phyloP scores from a whole-genome alignment of 2,888 invertebrate genomes.

The Exephanes ischioxanthus region DNA sequence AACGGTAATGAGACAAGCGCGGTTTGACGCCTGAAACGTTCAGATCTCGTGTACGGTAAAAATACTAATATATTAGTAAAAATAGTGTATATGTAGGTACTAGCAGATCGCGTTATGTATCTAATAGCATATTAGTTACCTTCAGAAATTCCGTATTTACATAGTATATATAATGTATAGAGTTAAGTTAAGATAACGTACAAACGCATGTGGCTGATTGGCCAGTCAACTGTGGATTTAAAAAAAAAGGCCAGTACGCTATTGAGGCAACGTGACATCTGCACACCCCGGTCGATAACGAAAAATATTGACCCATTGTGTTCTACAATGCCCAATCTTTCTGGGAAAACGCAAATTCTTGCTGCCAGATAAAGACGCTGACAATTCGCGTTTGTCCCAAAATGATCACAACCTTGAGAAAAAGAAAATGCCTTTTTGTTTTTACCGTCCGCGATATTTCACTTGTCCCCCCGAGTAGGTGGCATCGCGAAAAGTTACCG shows the following conservation, averaged over 20 bases:
- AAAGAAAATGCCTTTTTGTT: not conserved
- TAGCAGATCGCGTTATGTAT: not conserved
- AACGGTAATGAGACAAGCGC: not conserved
- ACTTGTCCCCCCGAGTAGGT: not conserved
- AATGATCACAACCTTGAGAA: not conserved
- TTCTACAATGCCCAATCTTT: not conserved
- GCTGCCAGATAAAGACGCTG: too few relatives aligned
- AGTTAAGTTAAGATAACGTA: not conserved
- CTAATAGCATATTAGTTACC: not conserved
- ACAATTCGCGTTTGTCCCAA: not conserved
- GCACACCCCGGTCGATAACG: not conserved
- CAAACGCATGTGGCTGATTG: not conserved
- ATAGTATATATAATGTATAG: not conserved
- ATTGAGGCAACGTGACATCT: not conserved
- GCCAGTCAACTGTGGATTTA: not conserved
- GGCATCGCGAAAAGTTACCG: not conserved
- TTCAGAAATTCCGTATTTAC: slow-evolving; percentile 1
- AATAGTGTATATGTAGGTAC: not conserved
- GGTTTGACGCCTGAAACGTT: not conserved
- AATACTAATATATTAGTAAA: not conserved
- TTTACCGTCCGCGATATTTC: not conserved
- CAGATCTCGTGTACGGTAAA: not conserved
- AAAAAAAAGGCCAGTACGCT: not conserved
- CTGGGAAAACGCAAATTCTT: not conserved
- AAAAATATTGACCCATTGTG: not conserved